Evolutionary conservation across 1,140 invertebrate genomes (phyloP).

Genomic region (Zeugodacus cucurbitae): DNA sequence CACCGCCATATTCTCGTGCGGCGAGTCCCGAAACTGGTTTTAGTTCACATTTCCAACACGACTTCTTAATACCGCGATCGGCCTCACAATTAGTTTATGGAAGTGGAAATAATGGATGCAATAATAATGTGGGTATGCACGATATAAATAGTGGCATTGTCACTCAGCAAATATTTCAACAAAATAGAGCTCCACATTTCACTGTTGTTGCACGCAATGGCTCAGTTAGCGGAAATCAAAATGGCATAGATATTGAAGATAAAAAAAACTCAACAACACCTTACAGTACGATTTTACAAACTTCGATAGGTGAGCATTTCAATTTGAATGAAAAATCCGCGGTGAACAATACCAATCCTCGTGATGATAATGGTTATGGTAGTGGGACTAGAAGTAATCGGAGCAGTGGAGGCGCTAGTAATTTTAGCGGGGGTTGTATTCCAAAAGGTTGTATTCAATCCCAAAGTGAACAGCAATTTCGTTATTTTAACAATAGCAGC

Average conservation of each 20-base stretch:
- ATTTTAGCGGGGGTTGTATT: neutral
- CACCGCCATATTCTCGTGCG: slow-evolving; percentile 83
- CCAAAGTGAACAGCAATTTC: slow-evolving; percentile 63
- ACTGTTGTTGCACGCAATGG: slow-evolving; percentile 29
- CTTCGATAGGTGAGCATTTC: slow-evolving; percentile 46
- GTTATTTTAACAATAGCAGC: slow-evolving; percentile 59
- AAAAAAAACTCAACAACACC: slow-evolving; percentile 24
- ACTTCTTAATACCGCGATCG: slow-evolving; percentile 55
- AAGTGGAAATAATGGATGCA: slow-evolving; percentile 39
- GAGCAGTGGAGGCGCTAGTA: neutral
- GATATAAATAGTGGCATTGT: slow-evolving; percentile 20
- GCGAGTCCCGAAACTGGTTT: slow-evolving; percentile 75
- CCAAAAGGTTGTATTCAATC: slow-evolving; percentile 53
- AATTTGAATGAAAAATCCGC: slow-evolving; percentile 21
- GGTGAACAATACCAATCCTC: neutral
- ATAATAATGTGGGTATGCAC: slow-evolving; percentile 39
- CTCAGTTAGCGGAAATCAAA: neutral
- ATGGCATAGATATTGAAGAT: neutral
- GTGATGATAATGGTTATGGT: slow-evolving; percentile 33
- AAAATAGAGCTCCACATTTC: neutral
- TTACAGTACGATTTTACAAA: slow-evolving; percentile 53
- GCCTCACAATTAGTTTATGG: slow-evolving; percentile 58
- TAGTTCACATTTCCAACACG: slow-evolving; percentile 59
- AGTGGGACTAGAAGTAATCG: slow-evolving; percentile 20
- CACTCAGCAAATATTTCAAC: neutral